These are phyloP conservation scores for Apotomis betuletana DNA, from an alignment of 2,888 invertebrate species.

Conservation along the genomic window DNA sequence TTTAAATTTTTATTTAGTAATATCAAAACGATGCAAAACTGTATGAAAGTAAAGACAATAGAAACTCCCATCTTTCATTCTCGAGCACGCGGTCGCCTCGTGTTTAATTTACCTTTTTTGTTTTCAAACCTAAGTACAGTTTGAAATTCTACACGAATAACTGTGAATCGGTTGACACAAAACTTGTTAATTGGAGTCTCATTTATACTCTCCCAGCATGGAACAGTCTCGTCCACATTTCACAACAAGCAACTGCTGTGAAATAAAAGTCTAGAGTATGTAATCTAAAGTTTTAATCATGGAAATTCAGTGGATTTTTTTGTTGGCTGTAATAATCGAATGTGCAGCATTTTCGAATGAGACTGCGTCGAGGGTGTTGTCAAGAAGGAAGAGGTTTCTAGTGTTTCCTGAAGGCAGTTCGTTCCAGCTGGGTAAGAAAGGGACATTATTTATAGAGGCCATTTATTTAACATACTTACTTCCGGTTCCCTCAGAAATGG, in stretches of 20 bases:
- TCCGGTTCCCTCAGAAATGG: slow-evolving; percentile 22
- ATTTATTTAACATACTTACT: slow-evolving; percentile 38
- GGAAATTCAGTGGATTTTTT: neutral
- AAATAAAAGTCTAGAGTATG: slow-evolving; percentile 43
- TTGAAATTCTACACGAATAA: slow-evolving; percentile 56
- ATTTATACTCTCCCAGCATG: slow-evolving; percentile 60
- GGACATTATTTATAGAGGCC: slow-evolving; percentile 32
- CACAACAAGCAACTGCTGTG: slow-evolving; percentile 55
- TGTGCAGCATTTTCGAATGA: slow-evolving; percentile 53
- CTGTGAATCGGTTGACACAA: slow-evolving; percentile 71
- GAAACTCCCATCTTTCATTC: neutral
- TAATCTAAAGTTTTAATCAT: slow-evolving; percentile 9
- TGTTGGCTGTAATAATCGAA: neutral
- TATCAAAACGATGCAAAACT: too few species aligned
- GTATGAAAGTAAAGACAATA: neutral
- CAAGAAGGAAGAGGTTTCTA: slow-evolving; percentile 83
- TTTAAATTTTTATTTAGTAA: too few species aligned
- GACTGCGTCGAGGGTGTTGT: slow-evolving; percentile 63
- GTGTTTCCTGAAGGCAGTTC: slow-evolving; percentile 85
- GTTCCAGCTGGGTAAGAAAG: slow-evolving; percentile 81
- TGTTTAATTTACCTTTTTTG: slow-evolving; percentile 55
- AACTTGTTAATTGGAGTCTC: slow-evolving; percentile 74
- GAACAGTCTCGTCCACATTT: slow-evolving; percentile 65
- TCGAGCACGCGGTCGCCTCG: slow-evolving; percentile 34
- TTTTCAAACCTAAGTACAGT: slow-evolving; percentile 45